Evolutionary conservation across 1,140 invertebrate species (phyloP).

Genomic region (Bactericera cockerelli): DNA sequence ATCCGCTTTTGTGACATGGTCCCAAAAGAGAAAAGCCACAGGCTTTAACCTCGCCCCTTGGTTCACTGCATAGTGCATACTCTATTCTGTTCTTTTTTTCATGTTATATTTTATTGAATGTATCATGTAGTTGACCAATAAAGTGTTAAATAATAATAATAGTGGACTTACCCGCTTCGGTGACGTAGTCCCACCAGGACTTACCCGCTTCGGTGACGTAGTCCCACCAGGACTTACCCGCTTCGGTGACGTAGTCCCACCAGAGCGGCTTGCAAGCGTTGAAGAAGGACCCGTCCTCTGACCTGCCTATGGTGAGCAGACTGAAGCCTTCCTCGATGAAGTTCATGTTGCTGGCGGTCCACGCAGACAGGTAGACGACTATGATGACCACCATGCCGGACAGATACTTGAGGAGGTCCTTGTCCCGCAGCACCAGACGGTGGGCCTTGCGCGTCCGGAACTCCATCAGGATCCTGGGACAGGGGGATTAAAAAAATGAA

Average conservation of each 20-base stretch:
- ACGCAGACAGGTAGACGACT: constrained; percentile 68
- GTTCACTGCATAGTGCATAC: too few relatives aligned
- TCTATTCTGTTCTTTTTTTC: too few relatives aligned
- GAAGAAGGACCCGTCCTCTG: constrained; percentile 35
- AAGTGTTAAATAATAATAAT: too few relatives aligned
- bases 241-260: constrained; percentile 81
- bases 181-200: too few relatives aligned
- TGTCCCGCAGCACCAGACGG: constrained; percentile 68
- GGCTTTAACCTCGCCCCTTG: too few relatives aligned
- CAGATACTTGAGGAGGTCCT: constrained; percentile 67
- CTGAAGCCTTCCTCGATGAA: constrained; percentile 36
- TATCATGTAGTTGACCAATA: too few relatives aligned
- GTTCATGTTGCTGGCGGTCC: constrained; percentile 53
- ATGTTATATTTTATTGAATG: too few relatives aligned
- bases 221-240: too few relatives aligned
- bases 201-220: too few relatives aligned
- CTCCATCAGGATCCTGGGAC: constrained; percentile 39
- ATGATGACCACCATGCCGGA: constrained; percentile 58
- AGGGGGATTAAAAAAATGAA: not conserved
- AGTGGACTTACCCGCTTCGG: too few relatives aligned
- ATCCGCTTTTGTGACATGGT: too few relatives aligned
- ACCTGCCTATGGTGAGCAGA: constrained; percentile 32
- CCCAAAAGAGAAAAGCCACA: too few relatives aligned
- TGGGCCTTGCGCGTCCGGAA: constrained; percentile 77
- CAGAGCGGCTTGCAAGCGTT: constrained; percentile 56